Evolutionary conservation across 1,140 invertebrate genomes (phyloP).

Genomic region (Bradynema listronoti): DNA sequence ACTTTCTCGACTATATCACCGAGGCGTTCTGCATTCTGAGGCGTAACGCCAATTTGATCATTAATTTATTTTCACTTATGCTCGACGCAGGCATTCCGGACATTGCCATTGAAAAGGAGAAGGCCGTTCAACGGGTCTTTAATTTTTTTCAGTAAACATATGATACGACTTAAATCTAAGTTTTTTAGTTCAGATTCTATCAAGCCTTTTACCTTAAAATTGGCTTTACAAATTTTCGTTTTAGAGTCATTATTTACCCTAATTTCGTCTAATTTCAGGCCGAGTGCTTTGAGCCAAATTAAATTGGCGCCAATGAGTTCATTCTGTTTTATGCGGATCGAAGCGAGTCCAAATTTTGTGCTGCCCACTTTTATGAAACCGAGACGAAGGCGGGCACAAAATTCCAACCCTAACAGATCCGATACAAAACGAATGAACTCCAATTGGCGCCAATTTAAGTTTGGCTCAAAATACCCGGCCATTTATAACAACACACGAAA

Average conservation of each 20-base stretch:
- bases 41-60: constrained; percentile 87
- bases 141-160: constrained; percentile 16
- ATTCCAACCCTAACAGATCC: background rate
- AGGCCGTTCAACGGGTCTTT: constrained; percentile 64
- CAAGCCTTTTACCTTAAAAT: background rate
- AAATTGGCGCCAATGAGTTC: too few species aligned
- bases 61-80: constrained; percentile 96
- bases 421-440: background rate
- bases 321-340: too few species aligned
- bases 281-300: too few species aligned
- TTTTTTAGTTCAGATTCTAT: background rate
- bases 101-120: constrained; percentile 95
- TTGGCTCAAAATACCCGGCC: too few species aligned
- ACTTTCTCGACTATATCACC: constrained; percentile 88
- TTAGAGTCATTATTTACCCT: constrained; percentile 73
- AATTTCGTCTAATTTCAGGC: too few species aligned
- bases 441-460: too few species aligned
- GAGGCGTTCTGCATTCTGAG: constrained; percentile 89
- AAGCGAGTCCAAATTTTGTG: too few species aligned
- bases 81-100: constrained; percentile 96
- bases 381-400: constrained; percentile 1
- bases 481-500: too few species aligned
- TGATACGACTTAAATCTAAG: background rate
- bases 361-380: too few species aligned
- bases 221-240: too few species aligned